Conservation (phyloP, 2,888 invertebrate genomes). For the Phyllotreta striolata region DNA sequence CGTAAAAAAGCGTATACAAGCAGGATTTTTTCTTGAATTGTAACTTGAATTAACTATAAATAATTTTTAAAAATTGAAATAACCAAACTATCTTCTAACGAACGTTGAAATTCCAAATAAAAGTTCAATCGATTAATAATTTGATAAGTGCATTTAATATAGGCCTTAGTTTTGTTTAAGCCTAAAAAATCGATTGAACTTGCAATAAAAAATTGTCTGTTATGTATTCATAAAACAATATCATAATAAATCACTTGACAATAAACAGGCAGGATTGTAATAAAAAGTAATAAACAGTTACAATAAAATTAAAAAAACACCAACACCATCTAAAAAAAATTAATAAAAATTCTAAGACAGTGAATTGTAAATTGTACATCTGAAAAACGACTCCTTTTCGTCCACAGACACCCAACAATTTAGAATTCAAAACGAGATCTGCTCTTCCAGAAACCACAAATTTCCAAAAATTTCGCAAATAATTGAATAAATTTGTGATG, state of each 20-base stretch:
- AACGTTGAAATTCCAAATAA: slow-evolving; percentile 13
- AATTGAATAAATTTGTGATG: too few relatives aligned
- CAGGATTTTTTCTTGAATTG: too few relatives aligned
- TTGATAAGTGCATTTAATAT: too few relatives aligned
- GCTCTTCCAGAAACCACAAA: too few relatives aligned
- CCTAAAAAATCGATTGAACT: slow-evolving; percentile 9
- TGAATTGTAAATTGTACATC: slow-evolving; percentile 6
- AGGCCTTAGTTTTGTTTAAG: neutral
- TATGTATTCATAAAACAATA: slow-evolving; percentile 26
- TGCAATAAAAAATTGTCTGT: slow-evolving; percentile 1
- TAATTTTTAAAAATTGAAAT: neutral
- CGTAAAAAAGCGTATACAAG: too few relatives aligned
- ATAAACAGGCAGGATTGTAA: slow-evolving; percentile 37
- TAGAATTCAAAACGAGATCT: slow-evolving; percentile 2
- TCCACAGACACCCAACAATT: neutral
- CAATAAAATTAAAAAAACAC: slow-evolving; percentile 41
- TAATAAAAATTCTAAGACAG: slow-evolving; percentile 21
- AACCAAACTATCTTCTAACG: slow-evolving; percentile 3
- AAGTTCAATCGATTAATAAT: slow-evolving; percentile 5
- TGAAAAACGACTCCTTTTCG: neutral
- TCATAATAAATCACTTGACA: slow-evolving; percentile 33
- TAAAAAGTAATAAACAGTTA: slow-evolving; percentile 34
- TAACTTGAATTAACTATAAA: too few relatives aligned
- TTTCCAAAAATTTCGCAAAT: too few relatives aligned
- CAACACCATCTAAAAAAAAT: slow-evolving; percentile 41